These are phyloP conservation scores for Pollimyrus isidori DNA, from an alignment of 2,113 vertebrate genomes.

Conservation along the genomic window DNA sequence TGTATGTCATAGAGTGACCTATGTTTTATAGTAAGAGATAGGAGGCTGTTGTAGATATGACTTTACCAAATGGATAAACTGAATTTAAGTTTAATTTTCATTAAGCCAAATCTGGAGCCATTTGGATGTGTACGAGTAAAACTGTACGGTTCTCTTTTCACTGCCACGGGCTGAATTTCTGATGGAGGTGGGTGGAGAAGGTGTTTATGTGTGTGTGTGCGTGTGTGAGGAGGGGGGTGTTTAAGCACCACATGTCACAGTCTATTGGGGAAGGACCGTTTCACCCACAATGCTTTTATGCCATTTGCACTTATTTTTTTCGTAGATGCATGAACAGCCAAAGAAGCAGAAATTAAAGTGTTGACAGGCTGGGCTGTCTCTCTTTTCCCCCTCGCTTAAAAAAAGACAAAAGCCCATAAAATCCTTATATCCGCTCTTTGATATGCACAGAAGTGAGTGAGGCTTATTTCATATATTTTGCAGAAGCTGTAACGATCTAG, in stretches of 20 bases:
- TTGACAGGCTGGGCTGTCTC: constrained; percentile 10
- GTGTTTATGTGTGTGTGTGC: neutral
- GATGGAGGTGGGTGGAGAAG: neutral
- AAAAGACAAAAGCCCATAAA: constrained; percentile 8
- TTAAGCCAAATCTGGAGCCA: neutral
- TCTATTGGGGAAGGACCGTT: neutral
- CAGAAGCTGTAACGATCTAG: constrained; percentile 23
- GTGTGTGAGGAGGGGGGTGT: too few relatives aligned
- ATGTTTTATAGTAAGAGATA: neutral
- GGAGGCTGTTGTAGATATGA: neutral
- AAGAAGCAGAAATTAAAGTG: constrained; percentile 40
- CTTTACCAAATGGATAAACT: neutral
- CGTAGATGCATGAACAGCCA: constrained; percentile 42
- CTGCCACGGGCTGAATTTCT: neutral
- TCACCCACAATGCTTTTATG: constrained; percentile 5
- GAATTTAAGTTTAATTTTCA: neutral
- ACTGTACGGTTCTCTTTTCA: neutral
- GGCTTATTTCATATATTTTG: constrained; percentile 33
- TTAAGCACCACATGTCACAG: neutral
- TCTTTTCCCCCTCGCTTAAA: neutral
- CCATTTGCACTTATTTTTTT: constrained; percentile 37
- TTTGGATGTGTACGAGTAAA: neutral
- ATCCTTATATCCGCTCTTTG: constrained; percentile 25
- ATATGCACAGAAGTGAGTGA: constrained; percentile 25
- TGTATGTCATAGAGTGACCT: neutral